phyloP scores from a whole-genome alignment of 92 coral and sea anemone species.

The Bergia sp. region DNA sequence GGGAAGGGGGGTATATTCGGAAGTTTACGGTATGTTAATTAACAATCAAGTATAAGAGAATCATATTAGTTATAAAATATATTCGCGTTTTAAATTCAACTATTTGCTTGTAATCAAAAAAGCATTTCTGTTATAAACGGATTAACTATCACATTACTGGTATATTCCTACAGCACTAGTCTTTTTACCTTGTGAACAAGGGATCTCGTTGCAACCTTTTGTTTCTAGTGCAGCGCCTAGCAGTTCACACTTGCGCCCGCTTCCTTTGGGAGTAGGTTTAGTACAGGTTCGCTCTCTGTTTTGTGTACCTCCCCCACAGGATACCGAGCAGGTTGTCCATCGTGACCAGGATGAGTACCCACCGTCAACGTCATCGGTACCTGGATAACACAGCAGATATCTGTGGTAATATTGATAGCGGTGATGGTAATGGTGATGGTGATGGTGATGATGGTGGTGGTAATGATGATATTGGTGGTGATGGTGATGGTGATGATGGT shows the following conservation, averaged over 20 bases:
- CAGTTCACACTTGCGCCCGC: conserved; percentile 5
- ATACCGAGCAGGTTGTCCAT: conserved; percentile 16
- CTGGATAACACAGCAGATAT: neutral
- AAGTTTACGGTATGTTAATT: too few relatives aligned
- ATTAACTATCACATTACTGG: too few relatives aligned
- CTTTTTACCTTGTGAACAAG: conserved; percentile 9
- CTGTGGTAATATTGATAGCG: neutral
- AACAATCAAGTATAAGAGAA: too few relatives aligned
- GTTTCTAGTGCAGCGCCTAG: conserved; percentile 14
- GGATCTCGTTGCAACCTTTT: conserved; percentile 3
- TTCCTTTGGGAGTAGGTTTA: conserved; percentile 7
- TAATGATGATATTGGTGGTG: neutral
- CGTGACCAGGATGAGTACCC: conserved; percentile 25
- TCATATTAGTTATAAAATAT: too few relatives aligned
- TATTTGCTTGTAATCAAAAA: too few relatives aligned
- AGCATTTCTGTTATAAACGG: too few relatives aligned
- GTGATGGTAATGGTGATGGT: neutral
- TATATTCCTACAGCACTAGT: neutral
- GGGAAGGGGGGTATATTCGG: too few relatives aligned
- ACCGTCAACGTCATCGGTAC: conserved; percentile 19
- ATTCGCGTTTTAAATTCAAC: too few relatives aligned
- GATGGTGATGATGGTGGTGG: neutral
- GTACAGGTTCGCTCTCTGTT: conserved; percentile 15
- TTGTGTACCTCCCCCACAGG: conserved; percentile 38
- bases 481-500: neutral